Percentiles rank a stretch among this genome's conserved stretches.
Conservation (phyloP, 2,888 invertebrate species). For the Dione juno region DNA sequence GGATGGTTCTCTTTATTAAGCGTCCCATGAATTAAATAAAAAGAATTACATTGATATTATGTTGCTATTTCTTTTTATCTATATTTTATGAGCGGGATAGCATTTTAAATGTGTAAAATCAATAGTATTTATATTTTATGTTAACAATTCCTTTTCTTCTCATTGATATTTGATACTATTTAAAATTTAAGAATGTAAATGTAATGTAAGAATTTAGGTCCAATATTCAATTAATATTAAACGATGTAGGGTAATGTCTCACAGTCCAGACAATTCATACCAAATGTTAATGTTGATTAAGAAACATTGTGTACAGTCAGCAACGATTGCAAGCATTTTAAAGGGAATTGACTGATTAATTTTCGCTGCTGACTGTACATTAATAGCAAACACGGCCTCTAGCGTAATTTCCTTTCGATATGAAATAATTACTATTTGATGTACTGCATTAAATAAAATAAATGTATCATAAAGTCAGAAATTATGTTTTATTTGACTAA, state of each 20-base stretch:
- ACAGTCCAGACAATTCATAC: conserved; percentile 44
- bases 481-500: background rate
- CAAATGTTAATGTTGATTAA: conserved; percentile 48
- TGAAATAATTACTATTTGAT: conserved; percentile 71
- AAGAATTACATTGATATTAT: background rate
- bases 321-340: conserved; percentile 12
- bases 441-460: conserved; percentile 74
- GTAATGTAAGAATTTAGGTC: conserved; percentile 11
- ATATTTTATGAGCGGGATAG: too few species aligned
- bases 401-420: conserved; percentile 66
- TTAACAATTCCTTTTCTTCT: background rate
- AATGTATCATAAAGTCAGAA: conserved; percentile 64
- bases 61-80: too few species aligned
- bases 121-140: background rate
- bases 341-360: conserved; percentile 8
- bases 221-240: conserved; percentile 33
- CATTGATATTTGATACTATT: background rate
- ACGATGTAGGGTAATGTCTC: conserved; percentile 38
- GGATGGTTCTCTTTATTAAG: background rate
- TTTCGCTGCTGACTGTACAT: conserved; percentile 29
- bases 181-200: conserved; percentile 10
- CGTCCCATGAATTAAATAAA: background rate
- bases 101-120: too few species aligned
- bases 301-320: conserved; percentile 39
- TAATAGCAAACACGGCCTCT: conserved; percentile 54